Percentiles rank a stretch among this genome's conserved stretches.
phyloP scores from a whole-genome alignment of 2,113 vertebrate species.

The Rhinoptilus africanus region DNA sequence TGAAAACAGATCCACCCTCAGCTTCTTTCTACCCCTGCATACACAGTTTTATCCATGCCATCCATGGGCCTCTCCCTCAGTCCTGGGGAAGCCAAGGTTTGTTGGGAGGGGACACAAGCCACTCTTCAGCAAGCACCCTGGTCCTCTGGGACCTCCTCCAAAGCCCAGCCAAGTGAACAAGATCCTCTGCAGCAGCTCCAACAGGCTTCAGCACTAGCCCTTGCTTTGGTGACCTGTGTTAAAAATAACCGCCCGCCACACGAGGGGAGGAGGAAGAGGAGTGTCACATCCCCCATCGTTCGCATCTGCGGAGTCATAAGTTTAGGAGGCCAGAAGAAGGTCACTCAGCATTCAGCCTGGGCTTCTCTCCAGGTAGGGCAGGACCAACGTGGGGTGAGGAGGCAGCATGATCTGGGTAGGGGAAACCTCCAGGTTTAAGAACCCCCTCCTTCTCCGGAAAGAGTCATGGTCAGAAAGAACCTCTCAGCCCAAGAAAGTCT shows the following conservation, averaged over 20 bases:
- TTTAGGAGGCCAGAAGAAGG: not conserved
- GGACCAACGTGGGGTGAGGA: not conserved
- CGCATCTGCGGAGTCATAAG: fast-evolving
- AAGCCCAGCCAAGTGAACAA: not conserved
- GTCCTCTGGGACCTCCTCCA: not conserved
- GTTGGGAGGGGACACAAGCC: not conserved
- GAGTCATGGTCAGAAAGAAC: not conserved
- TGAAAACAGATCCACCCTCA: not conserved
- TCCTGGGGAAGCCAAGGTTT: not conserved
- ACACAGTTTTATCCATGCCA: not conserved
- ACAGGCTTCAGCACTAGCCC: not conserved
- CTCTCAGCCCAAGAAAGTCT: not conserved
- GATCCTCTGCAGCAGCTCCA: not conserved
- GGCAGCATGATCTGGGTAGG: not conserved
- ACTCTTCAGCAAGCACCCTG: not conserved
- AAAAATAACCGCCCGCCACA: not conserved
- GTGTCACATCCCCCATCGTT: not conserved
- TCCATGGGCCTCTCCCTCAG: not conserved
- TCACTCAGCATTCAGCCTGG: not conserved
- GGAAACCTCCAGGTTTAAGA: not conserved
- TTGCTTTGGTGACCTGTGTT: not conserved
- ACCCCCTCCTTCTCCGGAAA: not conserved
- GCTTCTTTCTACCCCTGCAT: not conserved
- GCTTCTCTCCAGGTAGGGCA: not conserved
- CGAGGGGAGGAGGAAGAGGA: not conserved